Percentiles rank a stretch among this genome's conserved stretches.
phyloP scores from a whole-genome alignment of 2,888 invertebrate species.

The Endotricha flammealis region DNA sequence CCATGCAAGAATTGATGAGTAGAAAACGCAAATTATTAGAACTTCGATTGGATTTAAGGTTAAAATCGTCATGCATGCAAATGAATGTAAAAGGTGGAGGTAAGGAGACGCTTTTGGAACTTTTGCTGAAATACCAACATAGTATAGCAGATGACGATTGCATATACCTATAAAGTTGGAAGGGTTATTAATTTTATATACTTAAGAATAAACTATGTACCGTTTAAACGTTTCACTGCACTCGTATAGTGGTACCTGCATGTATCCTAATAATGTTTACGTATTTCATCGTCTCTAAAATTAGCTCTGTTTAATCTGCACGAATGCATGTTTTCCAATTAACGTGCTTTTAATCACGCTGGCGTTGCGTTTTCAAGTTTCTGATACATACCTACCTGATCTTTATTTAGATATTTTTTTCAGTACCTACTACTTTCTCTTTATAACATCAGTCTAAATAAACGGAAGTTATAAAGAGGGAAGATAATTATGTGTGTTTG shows the following conservation, averaged over 20 bases:
- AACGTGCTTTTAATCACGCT: too few relatives aligned
- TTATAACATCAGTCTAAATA: too few relatives aligned
- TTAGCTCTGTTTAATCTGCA: not conserved
- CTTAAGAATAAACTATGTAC: not conserved
- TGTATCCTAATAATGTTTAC: not conserved
- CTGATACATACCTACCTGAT: too few relatives aligned
- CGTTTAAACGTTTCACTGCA: too few relatives aligned
- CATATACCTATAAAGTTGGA: not conserved
- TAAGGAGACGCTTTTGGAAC: not conserved
- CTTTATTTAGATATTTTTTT: too few relatives aligned
- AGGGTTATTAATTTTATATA: not conserved
- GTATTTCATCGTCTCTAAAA: not conserved
- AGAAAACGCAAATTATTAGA: constrained; percentile 1
- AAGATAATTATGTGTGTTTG: too few relatives aligned
- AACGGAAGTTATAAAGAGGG: too few relatives aligned
- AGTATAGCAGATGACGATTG: not conserved
- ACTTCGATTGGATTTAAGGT: not conserved
- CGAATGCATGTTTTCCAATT: not conserved
- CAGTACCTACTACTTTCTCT: too few relatives aligned
- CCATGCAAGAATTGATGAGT: not conserved
- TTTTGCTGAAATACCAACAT: not conserved
- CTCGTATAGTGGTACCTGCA: too few relatives aligned
- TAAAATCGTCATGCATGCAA: constrained; percentile 1
- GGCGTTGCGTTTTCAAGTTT: too few relatives aligned
- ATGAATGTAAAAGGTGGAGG: not conserved